These are phyloP conservation scores for Passer domesticus DNA, from an alignment of 2,113 vertebrate genomes.

Conservation along the genomic window DNA sequence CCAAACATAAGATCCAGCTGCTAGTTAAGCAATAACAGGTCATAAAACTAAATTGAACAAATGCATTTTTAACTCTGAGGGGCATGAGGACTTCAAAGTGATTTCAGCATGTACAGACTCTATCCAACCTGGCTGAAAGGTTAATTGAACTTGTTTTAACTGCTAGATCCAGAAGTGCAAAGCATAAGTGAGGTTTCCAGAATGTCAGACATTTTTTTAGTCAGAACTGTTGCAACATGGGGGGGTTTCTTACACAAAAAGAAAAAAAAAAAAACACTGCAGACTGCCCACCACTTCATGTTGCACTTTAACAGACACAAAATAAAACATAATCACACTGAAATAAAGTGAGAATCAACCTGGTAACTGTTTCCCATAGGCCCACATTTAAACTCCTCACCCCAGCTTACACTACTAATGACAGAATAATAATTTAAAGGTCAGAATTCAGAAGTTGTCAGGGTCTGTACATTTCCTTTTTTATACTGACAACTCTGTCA, in stretches of 20 bases:
- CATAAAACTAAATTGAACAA: constrained; percentile 67
- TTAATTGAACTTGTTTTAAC: constrained; percentile 7
- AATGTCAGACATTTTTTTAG: neutral
- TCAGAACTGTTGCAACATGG: neutral
- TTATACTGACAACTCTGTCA: neutral
- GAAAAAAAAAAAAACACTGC: neutral
- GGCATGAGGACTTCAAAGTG: constrained; percentile 30
- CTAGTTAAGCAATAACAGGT: constrained; percentile 55
- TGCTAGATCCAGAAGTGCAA: neutral
- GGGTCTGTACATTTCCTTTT: neutral
- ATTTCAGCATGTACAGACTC: neutral
- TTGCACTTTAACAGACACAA: neutral
- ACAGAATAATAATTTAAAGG: neutral
- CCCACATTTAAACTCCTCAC: neutral
- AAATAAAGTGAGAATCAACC: neutral
- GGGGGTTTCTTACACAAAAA: neutral
- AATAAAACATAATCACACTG: neutral
- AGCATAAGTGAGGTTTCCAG: neutral
- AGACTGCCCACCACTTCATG: neutral
- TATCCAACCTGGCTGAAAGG: neutral
- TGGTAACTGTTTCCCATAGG: neutral
- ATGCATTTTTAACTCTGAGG: constrained; percentile 63
- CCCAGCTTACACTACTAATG: neutral
- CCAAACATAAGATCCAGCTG: constrained; percentile 51
- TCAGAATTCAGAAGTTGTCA: neutral